Evolutionary conservation across 2,113 vertebrate genomes (phyloP).

Genomic region (Machaerirhynchus nigripectus): DNA sequence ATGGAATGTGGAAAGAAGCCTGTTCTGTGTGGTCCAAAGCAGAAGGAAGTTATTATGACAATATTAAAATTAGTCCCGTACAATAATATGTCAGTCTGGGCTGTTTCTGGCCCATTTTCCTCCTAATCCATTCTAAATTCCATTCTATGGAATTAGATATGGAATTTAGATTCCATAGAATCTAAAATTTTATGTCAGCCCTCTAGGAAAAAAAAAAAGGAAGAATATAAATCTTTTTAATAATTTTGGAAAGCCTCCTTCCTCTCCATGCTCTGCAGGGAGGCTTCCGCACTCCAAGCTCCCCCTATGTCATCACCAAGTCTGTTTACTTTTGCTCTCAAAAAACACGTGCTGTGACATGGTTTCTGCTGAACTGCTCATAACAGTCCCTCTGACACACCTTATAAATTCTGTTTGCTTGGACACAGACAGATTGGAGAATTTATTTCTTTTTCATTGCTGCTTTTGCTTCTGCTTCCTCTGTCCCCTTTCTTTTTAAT

Average conservation of each 20-base stretch:
- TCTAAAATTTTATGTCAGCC: neutral
- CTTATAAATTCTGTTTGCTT: neutral
- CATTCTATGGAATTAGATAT: no score
- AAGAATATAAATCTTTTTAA: neutral
- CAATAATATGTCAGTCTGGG: neutral
- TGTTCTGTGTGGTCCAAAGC: neutral
- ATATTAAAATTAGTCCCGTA: neutral
- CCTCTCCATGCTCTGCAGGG: neutral
- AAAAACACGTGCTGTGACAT: accelerated
- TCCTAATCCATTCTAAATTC: no score
- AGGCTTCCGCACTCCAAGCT: accelerated
- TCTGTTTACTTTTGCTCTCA: neutral
- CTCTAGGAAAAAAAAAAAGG: neutral
- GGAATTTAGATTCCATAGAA: no score
- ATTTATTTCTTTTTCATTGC: neutral
- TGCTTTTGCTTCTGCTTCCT: neutral
- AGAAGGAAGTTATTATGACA: neutral
- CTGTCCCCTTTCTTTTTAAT: neutral
- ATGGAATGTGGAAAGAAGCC: neutral
- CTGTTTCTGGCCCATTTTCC: neutral
- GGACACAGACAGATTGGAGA: neutral
- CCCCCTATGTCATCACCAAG: accelerated
- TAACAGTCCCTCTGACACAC: neutral
- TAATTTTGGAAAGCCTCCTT: neutral
- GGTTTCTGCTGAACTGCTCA: neutral